Base-by-base conservation (phyloP, 2,888 invertebrate genomes). In the Acrobasis suavella region DNA sequence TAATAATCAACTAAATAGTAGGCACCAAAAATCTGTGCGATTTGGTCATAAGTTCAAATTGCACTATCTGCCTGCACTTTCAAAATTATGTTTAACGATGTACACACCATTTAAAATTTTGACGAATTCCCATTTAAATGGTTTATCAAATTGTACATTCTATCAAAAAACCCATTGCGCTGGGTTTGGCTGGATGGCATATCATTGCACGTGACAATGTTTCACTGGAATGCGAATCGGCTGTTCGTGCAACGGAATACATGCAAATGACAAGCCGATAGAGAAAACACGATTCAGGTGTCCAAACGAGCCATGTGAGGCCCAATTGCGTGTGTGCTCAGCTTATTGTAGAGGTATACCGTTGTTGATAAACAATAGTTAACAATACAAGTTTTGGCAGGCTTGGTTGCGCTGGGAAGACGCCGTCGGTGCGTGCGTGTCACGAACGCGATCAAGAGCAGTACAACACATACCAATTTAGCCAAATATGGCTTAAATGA, bases 251-350 rank as follows among this genome's bases (percentile, higher is more conserved):
- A 46, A 46, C 46, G 46, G 46, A 46, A 46, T 46, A 46, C 46
- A 51, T 52, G 52, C 52, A 32, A 54, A 38, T 54, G 54, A 54
- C 38, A 54, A 37, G 14, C 15, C 37, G 22, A 52, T 37, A 17
- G 52, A 52, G 54, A 54, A 54, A 54, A 54, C 15, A 9, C 10
- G 2, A 54, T 10, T 38, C 54, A 54, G 38, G 54, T 38, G 54
- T 37, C 37, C 54, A 15, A 38, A 52, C 51, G 9, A 22, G 37
- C 52, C 52, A 52, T 52, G 52, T 52, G 14, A 37, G 22, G 52
- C n/a, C 52, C n/a, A 32, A 52, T 37, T n/a, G 52, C 52, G n/a
- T 37, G 52, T 22, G 46, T n/a, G n/a, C 14, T n/a, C 12, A n/a
- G 46, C 46, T 46, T 46, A 14, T 46, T 46, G 6, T 46, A 22